Conservation (phyloP, 2,113 vertebrate genomes). For the Eulemur rufifrons region DNA sequence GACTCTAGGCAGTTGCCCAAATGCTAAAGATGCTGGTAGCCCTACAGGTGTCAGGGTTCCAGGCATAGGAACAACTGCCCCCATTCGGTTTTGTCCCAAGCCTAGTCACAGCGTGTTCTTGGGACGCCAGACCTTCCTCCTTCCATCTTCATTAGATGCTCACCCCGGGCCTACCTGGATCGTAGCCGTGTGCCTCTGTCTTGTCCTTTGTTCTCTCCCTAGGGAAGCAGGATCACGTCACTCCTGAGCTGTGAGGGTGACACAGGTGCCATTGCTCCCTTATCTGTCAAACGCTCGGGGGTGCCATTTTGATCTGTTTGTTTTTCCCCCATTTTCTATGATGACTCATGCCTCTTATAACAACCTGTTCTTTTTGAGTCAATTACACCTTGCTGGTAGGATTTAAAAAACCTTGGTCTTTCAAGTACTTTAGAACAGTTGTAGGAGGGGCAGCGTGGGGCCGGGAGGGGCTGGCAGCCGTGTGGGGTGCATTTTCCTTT, state of each 20-base stretch:
- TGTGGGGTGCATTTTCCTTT: neutral
- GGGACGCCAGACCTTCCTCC: accelerated
- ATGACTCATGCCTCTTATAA: neutral
- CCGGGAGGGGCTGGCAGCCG: neutral
- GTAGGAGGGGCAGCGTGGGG: neutral
- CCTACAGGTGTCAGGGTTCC: neutral
- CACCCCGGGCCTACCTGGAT: no score
- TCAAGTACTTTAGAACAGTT: neutral
- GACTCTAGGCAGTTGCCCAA: neutral
- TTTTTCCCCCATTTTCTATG: neutral
- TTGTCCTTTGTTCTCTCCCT: neutral
- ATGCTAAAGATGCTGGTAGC: neutral
- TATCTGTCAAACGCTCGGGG: neutral
- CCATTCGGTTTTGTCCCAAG: accelerated
- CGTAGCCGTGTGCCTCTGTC: neutral
- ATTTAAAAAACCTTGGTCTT: neutral
- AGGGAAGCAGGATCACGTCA: accelerated
- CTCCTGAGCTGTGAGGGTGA: neutral
- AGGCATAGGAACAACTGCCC: neutral
- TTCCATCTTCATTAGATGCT: neutral
- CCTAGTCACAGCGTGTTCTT: accelerated
- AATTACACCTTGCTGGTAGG: neutral
- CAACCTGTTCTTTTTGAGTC: neutral
- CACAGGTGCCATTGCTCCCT: neutral
- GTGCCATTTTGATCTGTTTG: neutral